Percentiles rank a stretch among this genome's conserved stretches.
phyloP scores from a whole-genome alignment of 2,888 invertebrate species.

The Drosophila mulleri region DNA sequence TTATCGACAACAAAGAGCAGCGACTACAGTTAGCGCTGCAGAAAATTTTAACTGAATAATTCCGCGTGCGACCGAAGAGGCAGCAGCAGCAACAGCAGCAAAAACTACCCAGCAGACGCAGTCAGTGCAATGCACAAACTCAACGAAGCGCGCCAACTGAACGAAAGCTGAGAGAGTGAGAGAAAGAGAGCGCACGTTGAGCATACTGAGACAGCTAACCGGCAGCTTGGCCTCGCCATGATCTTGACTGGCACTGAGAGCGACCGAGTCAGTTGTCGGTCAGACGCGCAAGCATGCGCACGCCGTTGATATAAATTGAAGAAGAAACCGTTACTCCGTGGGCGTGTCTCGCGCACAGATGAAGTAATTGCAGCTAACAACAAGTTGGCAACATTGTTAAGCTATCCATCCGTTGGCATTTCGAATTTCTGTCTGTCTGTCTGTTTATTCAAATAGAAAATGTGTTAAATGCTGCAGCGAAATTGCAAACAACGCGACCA shows the following conservation, averaged over 20 bases:
- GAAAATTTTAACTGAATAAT: constrained; percentile 55
- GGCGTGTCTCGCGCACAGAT: constrained; percentile 57
- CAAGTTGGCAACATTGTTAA: constrained; percentile 11
- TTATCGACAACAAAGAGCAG: constrained; percentile 16
- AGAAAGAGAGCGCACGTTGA: neutral
- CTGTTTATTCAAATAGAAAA: constrained; percentile 66
- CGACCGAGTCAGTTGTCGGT: constrained; percentile 68
- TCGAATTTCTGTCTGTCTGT: constrained; percentile 4
- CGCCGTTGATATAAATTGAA: constrained; percentile 30
- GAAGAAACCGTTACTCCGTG: constrained; percentile 60
- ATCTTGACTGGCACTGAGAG: constrained; percentile 61
- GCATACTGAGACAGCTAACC: constrained; percentile 28
- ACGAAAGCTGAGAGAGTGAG: constrained; percentile 2
- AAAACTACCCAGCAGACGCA: constrained; percentile 23
- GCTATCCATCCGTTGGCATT: constrained; percentile 7
- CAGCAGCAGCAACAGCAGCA: constrained; percentile 22
- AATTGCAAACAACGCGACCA: constrained; percentile 56
- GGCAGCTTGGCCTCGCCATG: constrained; percentile 55
- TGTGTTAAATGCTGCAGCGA: constrained; percentile 72
- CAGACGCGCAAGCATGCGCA: constrained; percentile 78
- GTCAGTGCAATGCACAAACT: constrained; percentile 56
- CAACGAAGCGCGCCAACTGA: constrained; percentile 46
- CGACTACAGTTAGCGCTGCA: constrained; percentile 67
- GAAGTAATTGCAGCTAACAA: constrained; percentile 65
- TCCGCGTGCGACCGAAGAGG: constrained; percentile 45